Percentiles rank a stretch among this genome's conserved stretches.
Conservation (phyloP, 2,797 vertebrate species). For the Tamandua tetradactyla region DNA sequence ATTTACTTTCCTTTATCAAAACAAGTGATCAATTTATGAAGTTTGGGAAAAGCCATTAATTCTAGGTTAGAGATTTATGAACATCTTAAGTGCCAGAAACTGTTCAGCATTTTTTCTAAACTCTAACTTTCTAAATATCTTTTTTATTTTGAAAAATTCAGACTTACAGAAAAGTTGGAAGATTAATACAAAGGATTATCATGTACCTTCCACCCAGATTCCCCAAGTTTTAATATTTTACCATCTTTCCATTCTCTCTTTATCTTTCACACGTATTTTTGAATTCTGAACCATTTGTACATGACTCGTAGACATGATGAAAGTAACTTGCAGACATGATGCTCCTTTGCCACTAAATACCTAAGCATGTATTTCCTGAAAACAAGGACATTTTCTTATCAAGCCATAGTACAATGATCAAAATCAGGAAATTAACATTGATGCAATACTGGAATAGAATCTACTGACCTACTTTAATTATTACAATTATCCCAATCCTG, state of each 20-base stretch:
- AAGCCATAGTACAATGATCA: too few species aligned
- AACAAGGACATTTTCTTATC: too few species aligned
- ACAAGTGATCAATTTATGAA: neutral
- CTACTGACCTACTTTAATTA: too few species aligned
- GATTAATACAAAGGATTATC: neutral
- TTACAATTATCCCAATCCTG: too few species aligned
- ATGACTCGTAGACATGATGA: neutral
- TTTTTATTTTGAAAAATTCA: constrained; percentile 5
- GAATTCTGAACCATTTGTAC: neutral
- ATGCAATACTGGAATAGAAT: too few species aligned
- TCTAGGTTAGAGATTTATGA: neutral
- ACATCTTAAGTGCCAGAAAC: neutral
- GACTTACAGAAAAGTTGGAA: neutral
- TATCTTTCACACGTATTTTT: neutral
- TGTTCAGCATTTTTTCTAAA: neutral
- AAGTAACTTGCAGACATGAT: neutral
- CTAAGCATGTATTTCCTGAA: too few species aligned
- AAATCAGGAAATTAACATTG: too few species aligned
- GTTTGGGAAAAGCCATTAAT: neutral
- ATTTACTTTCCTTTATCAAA: neutral
- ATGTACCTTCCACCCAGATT: neutral
- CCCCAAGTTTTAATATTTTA: neutral
- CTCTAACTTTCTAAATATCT: neutral
- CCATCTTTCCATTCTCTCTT: neutral
- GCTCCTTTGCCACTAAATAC: too few species aligned